Conservation (phyloP, 2,888 invertebrate genomes). For the Troides oblongomaculatus region DNA sequence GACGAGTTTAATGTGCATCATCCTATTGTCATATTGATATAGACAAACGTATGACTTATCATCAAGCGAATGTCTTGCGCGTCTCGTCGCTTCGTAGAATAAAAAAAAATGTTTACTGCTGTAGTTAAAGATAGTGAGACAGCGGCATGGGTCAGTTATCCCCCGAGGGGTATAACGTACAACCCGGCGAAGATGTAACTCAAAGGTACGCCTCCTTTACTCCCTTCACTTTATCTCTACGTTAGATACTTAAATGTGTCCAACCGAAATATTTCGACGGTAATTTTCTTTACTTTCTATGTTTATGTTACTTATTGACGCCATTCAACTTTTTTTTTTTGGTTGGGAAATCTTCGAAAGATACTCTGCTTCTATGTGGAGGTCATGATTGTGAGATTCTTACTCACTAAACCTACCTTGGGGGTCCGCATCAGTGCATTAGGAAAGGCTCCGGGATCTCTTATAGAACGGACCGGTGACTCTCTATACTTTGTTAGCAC, state of each 20-base stretch:
- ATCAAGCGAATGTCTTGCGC: too few species aligned
- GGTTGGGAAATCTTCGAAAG: too few species aligned
- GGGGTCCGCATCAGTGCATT: too few species aligned
- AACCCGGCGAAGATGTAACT: slow-evolving; percentile 44
- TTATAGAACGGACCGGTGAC: too few species aligned
- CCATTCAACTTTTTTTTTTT: not conserved
- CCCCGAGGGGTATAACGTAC: slow-evolving; percentile 49
- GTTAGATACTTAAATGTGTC: slow-evolving; percentile 12
- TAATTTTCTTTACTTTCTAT: slow-evolving; percentile 3
- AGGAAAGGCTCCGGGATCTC: too few species aligned
- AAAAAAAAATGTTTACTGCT: not conserved
- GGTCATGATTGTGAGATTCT: too few species aligned
- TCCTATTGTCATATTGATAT: too few species aligned
- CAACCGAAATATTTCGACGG: slow-evolving; percentile 6
- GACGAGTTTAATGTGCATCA: too few species aligned
- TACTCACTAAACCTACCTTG: too few species aligned
- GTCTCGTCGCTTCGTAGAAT: not conserved
- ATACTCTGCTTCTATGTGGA: too few species aligned
- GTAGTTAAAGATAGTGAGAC: slow-evolving; percentile 27
- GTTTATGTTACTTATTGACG: slow-evolving; percentile 4
- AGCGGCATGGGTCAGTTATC: slow-evolving; percentile 34
- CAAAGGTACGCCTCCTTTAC: slow-evolving; percentile 40
- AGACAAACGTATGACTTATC: too few species aligned
- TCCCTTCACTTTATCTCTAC: slow-evolving; percentile 17
- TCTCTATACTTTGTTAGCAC: too few species aligned